Percentiles rank a stretch among this genome's conserved stretches.
phyloP scores from a whole-genome alignment of 2,113 vertebrate species.

The Bagarius yarrelli region DNA sequence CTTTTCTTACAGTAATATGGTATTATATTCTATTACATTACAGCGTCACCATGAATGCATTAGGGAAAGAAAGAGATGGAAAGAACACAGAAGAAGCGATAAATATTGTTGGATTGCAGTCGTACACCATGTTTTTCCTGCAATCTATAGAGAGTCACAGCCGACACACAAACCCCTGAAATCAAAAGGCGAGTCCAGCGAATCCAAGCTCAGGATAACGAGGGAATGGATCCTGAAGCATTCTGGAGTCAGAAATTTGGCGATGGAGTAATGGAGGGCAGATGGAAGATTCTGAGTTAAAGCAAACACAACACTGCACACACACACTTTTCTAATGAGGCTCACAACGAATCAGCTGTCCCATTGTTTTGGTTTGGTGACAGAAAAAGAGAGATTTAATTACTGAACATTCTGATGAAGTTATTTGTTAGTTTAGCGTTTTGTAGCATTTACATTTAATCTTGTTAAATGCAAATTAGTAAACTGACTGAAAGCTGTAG shows the following conservation, averaged over 20 bases:
- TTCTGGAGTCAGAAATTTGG: background rate
- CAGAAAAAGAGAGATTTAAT: too few species aligned
- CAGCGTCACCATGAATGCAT: background rate
- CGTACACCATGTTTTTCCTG: background rate
- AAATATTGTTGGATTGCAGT: background rate
- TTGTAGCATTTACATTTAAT: too few species aligned
- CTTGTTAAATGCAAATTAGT: too few species aligned
- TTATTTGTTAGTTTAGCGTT: too few species aligned
- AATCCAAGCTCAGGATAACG: background rate
- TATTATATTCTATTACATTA: background rate
- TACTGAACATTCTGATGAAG: too few species aligned
- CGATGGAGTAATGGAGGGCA: conserved; percentile 27
- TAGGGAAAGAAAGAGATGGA: background rate
- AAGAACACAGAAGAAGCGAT: background rate
- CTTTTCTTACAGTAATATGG: conserved; percentile 7
- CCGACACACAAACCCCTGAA: background rate
- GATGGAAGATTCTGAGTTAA: conserved; percentile 48
- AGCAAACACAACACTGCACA: conserved; percentile 53
- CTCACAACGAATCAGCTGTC: background rate
- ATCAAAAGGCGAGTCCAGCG: background rate
- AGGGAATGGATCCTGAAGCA: conserved; percentile 1
- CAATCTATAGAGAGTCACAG: background rate
- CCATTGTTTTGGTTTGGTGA: too few species aligned
- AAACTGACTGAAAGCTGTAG: too few species aligned
- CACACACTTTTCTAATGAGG: conserved; percentile 55